Base-by-base conservation (phyloP, 2,797 vertebrate genomes). In the Poecile montanus region DNA sequence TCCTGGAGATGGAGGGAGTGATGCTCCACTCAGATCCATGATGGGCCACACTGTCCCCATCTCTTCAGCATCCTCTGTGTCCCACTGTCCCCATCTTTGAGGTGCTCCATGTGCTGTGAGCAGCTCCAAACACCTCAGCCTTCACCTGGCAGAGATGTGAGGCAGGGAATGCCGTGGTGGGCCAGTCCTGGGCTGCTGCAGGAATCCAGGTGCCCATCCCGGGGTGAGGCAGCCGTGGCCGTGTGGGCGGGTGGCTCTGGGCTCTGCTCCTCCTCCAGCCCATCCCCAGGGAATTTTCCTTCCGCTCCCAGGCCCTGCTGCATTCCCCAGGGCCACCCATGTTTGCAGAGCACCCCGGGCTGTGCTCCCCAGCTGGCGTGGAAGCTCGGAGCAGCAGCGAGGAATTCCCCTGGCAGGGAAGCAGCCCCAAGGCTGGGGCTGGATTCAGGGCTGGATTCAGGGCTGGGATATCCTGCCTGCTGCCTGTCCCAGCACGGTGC, bases 331-430 rank as follows among this genome's bases (percentile, higher is more conserved):
- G 83, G 93, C 58, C 93, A 30, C 75, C 78, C 67, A 1, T 70
- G 54, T 82, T 38, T 84, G 80, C 84, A 34, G 61, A 86, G 70
- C 84, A 47, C 77, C 77, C n/a, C 6, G 23, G 40, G 84, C 70
- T 73, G 60, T 23, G 70, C 65, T 92, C 34, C 50, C 22, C 63
- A 16, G 47, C 84, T 44, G 40, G 14, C 1, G 0, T 3, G 30
- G 53, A 9, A 77, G 66, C 76, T 72, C 0, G 0, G 81, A 34
- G 92, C 72, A 34, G 92, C 72, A 34, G 84, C 7, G 44, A 65
- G 72, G 87, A 92, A 86, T 86, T 94, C 77, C 89, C 84, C 56
- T 66, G 87, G 80, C 11, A 10, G 38, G 83, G 93, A 54, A 57
- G 63, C 60, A 61, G 83, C 65, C 47, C 72, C 34, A 5, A 16